Base-by-base conservation (phyloP, 2,888 invertebrate genomes). In the Polyommatus icarus region DNA sequence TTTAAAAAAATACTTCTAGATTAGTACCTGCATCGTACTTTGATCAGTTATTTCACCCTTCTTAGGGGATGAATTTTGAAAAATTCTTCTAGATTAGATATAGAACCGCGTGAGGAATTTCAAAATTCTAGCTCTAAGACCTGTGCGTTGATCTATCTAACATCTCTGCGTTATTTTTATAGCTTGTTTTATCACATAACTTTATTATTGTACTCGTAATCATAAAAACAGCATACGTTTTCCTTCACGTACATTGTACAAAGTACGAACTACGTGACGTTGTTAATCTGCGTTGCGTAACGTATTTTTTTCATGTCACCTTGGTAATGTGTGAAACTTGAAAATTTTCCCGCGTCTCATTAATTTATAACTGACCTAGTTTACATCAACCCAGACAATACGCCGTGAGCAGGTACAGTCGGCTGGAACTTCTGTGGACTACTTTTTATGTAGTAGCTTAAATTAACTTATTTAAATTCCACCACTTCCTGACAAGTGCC, bases 301-400 rank as follows among this genome's bases (percentile, higher is more conserved):
- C 54, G 54, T 67, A 29, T 12, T 67, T 67, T 67, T 67, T 67
- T 32, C 67, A 15, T 50, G 73, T 73, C 50, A 54, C 75, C 75
- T 75, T 75, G 75, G 54, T 24, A 40, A 40, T 54, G 50, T 75
- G 50, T 50, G 29, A 75, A 75, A 75, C 50, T 20, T 75, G 75
- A 75, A 75, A 75, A 75, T 75, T 75, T 75, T 75, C 75, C 75
- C 75, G 75, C 54, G 54, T 75, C 54, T 75, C 75, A 59, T 76
- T 76, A 73, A 73, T 77, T 73, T 77, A 77, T 77, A 77, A 73
- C 73, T 77, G 77, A 40, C 77, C 77, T 77, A 77, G 40, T 77
- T 77, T 73, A 40, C 59, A 77, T 18, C 59, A 59, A 46, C 73
- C 59, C 59, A 77, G 73, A 77, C 77, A 77, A 59, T 59, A 75